Percentiles rank a stretch among this genome's conserved stretches.
Evolutionary conservation across 2,797 vertebrate species (phyloP).

Genomic region (Anguilla obscura): DNA sequence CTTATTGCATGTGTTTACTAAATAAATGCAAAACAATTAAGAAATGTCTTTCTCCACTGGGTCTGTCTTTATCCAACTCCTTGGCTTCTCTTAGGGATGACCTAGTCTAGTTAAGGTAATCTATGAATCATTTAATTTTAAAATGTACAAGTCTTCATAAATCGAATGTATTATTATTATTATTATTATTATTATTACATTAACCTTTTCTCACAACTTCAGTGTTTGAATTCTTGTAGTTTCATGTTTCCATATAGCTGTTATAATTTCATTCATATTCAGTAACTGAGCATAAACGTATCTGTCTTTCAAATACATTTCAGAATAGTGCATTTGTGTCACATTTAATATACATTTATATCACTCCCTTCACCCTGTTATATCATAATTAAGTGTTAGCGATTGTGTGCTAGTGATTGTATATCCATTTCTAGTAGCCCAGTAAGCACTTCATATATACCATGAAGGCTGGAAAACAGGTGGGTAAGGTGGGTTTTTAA

Average conservation of each 20-base stretch:
- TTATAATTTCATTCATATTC: too few relatives aligned
- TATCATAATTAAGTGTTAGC: background rate
- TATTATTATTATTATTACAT: too few relatives aligned
- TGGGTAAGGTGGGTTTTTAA: background rate
- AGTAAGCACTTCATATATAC: background rate
- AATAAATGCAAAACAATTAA: background rate
- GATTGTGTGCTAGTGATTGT: background rate
- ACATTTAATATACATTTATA: background rate
- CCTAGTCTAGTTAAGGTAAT: too few relatives aligned
- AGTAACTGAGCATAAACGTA: too few relatives aligned
- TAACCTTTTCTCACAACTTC: too few relatives aligned
- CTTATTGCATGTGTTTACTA: background rate
- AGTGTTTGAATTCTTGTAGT: too few relatives aligned
- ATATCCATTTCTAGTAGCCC: background rate
- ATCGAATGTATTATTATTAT: too few relatives aligned
- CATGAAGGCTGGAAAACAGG: background rate
- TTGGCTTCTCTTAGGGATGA: too few relatives aligned
- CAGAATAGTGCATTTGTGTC: background rate
- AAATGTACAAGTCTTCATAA: too few relatives aligned
- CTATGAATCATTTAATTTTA: too few relatives aligned
- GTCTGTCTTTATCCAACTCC: too few relatives aligned
- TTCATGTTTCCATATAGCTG: too few relatives aligned
- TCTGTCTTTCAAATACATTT: background rate
- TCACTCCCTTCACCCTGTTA: background rate
- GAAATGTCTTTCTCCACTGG: background rate